These are phyloP conservation scores for Tipula confusa DNA, from an alignment of 2,888 invertebrate genomes.

Conservation along the genomic window DNA sequence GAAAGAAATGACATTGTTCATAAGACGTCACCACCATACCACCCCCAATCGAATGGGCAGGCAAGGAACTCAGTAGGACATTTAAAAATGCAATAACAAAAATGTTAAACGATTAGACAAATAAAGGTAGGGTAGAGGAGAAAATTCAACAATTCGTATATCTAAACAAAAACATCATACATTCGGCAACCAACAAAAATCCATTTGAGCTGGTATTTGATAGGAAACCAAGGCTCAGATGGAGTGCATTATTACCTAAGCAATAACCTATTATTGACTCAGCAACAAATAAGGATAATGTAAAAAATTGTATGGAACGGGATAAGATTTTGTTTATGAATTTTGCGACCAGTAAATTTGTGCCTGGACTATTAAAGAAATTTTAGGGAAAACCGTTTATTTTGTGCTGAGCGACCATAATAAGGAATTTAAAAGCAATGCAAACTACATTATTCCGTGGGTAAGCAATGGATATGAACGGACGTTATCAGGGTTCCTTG, in stretches of 20 bases:
- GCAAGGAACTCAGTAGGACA: conserved; percentile 27
- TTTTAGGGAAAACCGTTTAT: too few relatives aligned
- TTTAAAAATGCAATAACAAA: neutral
- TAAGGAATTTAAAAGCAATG: too few relatives aligned
- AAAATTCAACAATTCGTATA: neutral
- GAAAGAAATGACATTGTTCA: conserved; percentile 36
- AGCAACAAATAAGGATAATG: neutral
- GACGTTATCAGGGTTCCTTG: too few relatives aligned
- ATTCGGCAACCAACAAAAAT: neutral
- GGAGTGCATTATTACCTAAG: neutral
- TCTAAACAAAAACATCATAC: neutral
- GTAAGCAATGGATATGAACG: too few relatives aligned
- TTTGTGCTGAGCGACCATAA: too few relatives aligned
- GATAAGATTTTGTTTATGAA: too few relatives aligned
- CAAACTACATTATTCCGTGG: too few relatives aligned
- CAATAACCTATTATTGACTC: neutral
- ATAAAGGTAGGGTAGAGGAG: neutral
- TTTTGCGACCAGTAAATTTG: too few relatives aligned
- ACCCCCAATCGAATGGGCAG: conserved; percentile 26
- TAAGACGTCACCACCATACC: conserved; percentile 31
- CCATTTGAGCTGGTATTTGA: neutral
- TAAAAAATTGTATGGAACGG: too few relatives aligned
- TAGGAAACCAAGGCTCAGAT: neutral
- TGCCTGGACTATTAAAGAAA: too few relatives aligned
- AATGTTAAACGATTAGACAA: neutral